Base-by-base conservation (phyloP, 2,797 vertebrate species). In the Valencia hispanica region DNA sequence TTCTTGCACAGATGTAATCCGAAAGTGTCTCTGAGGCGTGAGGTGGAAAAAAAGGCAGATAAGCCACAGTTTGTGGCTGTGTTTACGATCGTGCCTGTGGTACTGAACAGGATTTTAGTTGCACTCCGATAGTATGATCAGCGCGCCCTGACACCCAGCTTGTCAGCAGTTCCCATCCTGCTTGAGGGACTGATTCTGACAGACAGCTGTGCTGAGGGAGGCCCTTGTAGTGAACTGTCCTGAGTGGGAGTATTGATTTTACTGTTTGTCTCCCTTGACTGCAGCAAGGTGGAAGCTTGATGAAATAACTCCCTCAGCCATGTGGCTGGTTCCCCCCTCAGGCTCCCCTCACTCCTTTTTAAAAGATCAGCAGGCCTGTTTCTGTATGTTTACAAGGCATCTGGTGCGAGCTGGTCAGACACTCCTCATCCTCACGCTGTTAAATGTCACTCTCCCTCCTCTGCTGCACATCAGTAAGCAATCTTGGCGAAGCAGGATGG, bases 231-330 rank as follows among this genome's bases (percentile, higher is more conserved):
- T 91, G 90, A 93, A 92, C 90, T 92, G 92, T 93, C 91, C 91
- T 89, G 88, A 92, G 91, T 87, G 83, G 83, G 90, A 86, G 83
- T 93, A 95, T 95, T 90, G 93, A 95, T 95, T 94, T 94, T 94
- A 73, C 79, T 85, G 86, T 92, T 91, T 89, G 91, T 91, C 91
- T 93, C 91, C 87, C 84, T 84, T 83, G 90, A 91, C 91, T 93
- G 89, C 79, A 78, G 87, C 83, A 85, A 88, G 82, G 86, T 84
- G 84, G 84, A 80, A 77, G 87, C 82, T 70, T 14, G 83, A 78
- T 83, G 75, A 87, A 92, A 90, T 85, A 88, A 86, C 88, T 91
- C 85, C 83, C 85, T 87, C 72, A 59, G 78, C 83, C 80, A 75
- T 59, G 43, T 77, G 78, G 15, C 53, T n/a, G 0, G 53, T 71